These are phyloP conservation scores for Apteryx owenii DNA, from an alignment of 2,113 vertebrate genomes.

Conservation along the genomic window DNA sequence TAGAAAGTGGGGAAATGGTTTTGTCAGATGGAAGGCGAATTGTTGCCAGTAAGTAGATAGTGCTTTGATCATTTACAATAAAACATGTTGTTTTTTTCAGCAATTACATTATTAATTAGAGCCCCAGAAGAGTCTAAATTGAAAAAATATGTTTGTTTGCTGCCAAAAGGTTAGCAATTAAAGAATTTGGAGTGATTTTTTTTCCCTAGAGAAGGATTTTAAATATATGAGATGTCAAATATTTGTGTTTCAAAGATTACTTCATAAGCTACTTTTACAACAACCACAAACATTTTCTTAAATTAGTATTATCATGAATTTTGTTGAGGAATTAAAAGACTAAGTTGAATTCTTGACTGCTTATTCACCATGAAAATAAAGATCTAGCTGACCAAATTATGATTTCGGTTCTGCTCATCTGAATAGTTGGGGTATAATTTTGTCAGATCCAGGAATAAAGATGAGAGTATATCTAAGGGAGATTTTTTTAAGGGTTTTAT, in stretches of 20 bases:
- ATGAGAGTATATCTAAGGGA: neutral
- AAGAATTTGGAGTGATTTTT: neutral
- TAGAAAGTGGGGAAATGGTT: constrained; percentile 98
- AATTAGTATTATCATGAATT: neutral
- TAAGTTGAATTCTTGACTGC: neutral
- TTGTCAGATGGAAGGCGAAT: constrained; percentile 94
- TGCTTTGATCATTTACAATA: neutral
- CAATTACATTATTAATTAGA: neutral
- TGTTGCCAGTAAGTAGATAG: constrained; percentile 84
- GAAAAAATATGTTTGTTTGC: neutral
- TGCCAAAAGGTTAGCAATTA: neutral
- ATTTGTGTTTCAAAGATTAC: neutral
- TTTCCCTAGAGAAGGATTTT: neutral
- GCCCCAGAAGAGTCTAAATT: neutral
- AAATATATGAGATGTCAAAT: neutral
- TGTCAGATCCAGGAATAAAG: neutral
- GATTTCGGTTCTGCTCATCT: neutral
- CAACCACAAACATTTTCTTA: neutral
- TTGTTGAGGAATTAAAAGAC: neutral
- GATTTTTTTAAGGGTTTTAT: neutral
- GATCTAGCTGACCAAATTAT: neutral
- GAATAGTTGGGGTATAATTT: neutral
- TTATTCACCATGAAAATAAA: neutral
- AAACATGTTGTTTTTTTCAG: neutral
- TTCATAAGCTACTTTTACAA: neutral